These are phyloP conservation scores for Myopa tessellatipennis DNA, from an alignment of 2,888 invertebrate species.

Conservation along the genomic window DNA sequence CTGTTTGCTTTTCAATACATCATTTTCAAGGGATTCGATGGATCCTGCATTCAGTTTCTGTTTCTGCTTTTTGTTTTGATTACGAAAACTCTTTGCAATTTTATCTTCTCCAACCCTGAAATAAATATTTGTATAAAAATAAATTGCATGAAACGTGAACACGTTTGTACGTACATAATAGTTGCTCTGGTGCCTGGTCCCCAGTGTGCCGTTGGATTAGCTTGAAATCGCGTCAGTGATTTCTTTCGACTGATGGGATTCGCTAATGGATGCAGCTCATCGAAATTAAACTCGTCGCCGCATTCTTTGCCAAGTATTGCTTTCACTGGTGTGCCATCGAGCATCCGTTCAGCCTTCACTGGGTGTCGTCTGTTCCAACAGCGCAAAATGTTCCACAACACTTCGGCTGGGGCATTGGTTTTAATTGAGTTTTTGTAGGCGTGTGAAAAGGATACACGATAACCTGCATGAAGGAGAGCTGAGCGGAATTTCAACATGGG, in stretches of 20 bases:
- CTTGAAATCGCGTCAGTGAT: constrained; percentile 83
- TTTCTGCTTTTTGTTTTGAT: constrained; percentile 76
- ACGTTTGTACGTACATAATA: constrained; percentile 74
- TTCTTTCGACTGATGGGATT: constrained; percentile 83
- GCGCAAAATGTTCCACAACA: constrained; percentile 93
- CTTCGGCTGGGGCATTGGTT: constrained; percentile 86
- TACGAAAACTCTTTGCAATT: constrained; percentile 73
- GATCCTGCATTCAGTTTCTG: constrained; percentile 46
- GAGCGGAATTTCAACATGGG: constrained; percentile 82
- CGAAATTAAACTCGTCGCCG: constrained; percentile 68
- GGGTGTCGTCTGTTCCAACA: constrained; percentile 81
- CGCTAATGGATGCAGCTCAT: constrained; percentile 72
- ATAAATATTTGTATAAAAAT: background rate
- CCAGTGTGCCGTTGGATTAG: constrained; percentile 89
- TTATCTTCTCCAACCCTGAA: constrained; percentile 73
- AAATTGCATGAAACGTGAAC: constrained; percentile 25
- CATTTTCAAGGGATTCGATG: background rate
- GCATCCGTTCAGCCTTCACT: constrained; percentile 73
- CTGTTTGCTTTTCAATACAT: constrained; percentile 52
- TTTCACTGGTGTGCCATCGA: constrained; percentile 63
- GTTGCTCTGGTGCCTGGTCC: constrained; percentile 88
- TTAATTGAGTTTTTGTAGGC: constrained; percentile 89
- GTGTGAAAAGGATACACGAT: constrained; percentile 92
- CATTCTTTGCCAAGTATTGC: constrained; percentile 72
- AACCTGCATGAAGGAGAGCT: constrained; percentile 89